Conservation (phyloP, 2,888 invertebrate species). For the Folsomia candida region DNA sequence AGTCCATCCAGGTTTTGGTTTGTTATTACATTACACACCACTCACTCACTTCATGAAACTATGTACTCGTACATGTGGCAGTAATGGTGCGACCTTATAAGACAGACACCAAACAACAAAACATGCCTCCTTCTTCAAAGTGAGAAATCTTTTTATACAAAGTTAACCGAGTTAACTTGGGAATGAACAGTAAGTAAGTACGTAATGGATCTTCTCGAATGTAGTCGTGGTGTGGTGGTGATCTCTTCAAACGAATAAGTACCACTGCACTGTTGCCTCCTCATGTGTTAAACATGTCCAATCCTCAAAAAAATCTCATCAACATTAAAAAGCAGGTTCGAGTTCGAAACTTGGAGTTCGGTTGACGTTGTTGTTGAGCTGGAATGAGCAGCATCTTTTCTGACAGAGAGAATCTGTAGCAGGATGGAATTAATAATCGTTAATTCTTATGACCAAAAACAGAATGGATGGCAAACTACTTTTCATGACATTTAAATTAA, state of each 20-base stretch:
- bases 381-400: too few relatives aligned
- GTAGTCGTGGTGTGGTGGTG: neutral
- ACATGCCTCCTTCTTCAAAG: neutral
- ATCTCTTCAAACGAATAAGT: neutral
- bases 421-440: too few relatives aligned
- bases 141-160: neutral
- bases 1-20: neutral
- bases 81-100: neutral
- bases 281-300: constrained; percentile 20
- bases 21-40: neutral
- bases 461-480: too few relatives aligned
- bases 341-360: neutral
- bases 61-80: neutral
- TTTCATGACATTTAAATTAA: too few relatives aligned
- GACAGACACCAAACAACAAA: neutral
- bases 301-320: constrained; percentile 7
- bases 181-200: neutral
- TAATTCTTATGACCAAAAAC: too few relatives aligned
- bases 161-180: neutral
- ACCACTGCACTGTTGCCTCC: neutral
- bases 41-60: too few relatives aligned
- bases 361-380: too few relatives aligned
- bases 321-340: neutral
- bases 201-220: neutral
- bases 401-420: too few relatives aligned